phyloP scores from a whole-genome alignment of 2,888 invertebrate genomes.

The Leucania comma region DNA sequence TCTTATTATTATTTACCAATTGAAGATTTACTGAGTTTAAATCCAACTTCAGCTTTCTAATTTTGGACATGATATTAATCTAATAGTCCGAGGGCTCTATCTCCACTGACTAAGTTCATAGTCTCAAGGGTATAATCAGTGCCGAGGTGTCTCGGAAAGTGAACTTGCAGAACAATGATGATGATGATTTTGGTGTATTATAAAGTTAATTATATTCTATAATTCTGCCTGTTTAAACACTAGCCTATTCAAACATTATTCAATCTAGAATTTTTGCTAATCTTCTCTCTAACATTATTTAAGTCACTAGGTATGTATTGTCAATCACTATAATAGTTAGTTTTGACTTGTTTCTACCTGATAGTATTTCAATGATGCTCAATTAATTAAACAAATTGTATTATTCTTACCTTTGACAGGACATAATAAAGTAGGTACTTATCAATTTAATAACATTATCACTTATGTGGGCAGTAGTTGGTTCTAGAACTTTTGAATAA shows the following conservation, averaged over 20 bases:
- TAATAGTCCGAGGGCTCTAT: too few species aligned
- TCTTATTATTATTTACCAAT: neutral
- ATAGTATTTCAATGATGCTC: neutral
- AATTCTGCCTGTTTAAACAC: slow-evolving; percentile 31
- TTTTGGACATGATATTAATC: neutral
- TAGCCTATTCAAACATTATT: slow-evolving; percentile 3
- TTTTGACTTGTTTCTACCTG: neutral
- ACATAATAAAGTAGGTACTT: neutral
- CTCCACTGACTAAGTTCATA: neutral
- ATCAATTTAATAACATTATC: slow-evolving; percentile 20
- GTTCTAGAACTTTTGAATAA: slow-evolving; percentile 45
- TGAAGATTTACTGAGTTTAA: neutral
- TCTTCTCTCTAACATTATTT: neutral
- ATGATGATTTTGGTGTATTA: too few species aligned
- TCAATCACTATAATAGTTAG: slow-evolving; percentile 1
- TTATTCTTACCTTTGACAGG: neutral
- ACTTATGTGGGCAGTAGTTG: neutral
- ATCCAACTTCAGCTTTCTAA: neutral
- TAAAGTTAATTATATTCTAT: too few species aligned
- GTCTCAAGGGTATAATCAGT: too few species aligned
- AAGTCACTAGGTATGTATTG: neutral
- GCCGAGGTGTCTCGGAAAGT: neutral
- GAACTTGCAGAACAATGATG: slow-evolving; percentile 11
- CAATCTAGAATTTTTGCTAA: neutral
- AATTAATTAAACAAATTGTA: neutral